Conservation (phyloP, 2,888 invertebrate genomes). For the Drosophila nr. fundita region DNA sequence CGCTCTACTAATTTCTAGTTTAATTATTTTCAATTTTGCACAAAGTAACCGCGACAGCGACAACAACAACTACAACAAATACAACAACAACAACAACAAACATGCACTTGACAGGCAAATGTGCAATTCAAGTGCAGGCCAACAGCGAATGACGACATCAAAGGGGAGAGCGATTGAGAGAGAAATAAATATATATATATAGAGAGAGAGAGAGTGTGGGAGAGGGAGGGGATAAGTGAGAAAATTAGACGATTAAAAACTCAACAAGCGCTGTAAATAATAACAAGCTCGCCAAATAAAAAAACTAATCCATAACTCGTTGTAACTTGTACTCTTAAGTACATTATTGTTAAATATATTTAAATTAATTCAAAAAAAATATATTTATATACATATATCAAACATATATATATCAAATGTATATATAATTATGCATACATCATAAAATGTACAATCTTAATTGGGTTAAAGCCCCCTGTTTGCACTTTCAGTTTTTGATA, state of each 20-base stretch:
- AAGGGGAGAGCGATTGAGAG: not conserved
- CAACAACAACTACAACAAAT: conserved; percentile 44
- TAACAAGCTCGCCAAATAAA: conserved; percentile 31
- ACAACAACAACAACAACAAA: conserved; percentile 37
- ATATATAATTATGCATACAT: not conserved
- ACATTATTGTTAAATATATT: not conserved
- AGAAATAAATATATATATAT: not conserved
- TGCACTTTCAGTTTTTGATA: not conserved
- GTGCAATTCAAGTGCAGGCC: conserved; percentile 66
- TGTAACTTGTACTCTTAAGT: not conserved
- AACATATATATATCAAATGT: not conserved
- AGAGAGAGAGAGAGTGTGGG: not conserved
- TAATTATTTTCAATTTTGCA: conserved; percentile 74
- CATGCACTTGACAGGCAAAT: conserved; percentile 64
- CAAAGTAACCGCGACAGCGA: conserved; percentile 71
- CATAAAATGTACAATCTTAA: not conserved
- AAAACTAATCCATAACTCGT: not conserved
- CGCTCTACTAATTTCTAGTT: conserved; percentile 78
- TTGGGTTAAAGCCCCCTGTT: not conserved
- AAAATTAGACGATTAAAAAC: conserved; percentile 53
- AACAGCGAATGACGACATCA: conserved; percentile 28
- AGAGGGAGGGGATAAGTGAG: not conserved
- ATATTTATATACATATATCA: no score
- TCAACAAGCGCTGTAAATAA: conserved; percentile 63
- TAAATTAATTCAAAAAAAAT: not conserved